Evolutionary conservation across 2,888 invertebrate genomes (phyloP).

Genomic region (Athalia circularis): DNA sequence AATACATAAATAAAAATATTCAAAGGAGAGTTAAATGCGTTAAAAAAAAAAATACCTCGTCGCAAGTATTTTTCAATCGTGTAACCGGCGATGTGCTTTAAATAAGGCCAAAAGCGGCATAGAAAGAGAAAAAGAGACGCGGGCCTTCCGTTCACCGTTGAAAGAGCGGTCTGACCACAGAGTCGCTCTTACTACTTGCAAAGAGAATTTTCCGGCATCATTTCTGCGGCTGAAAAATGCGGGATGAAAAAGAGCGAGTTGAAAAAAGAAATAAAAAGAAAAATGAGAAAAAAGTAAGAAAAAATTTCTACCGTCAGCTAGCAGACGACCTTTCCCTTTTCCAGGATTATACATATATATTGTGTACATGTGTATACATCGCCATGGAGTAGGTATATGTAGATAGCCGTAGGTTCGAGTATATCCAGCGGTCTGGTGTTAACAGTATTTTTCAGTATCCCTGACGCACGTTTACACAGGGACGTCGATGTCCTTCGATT

Average conservation of each 20-base stretch:
- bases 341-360: not conserved
- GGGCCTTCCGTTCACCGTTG: too few relatives aligned
- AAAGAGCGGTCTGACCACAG: constrained; percentile 11
- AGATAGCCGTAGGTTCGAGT: not conserved
- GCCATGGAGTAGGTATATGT: not conserved
- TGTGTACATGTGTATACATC: not conserved
- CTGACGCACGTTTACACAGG: constrained; percentile 24
- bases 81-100: not conserved
- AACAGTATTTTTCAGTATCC: constrained; percentile 37
- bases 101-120: not conserved
- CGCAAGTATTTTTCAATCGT: constrained; percentile 32
- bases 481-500: constrained; percentile 34
- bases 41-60: not conserved
- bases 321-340: constrained; percentile 8
- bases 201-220: constrained; percentile 14
- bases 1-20: constrained; percentile 15
- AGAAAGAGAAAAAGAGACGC: not conserved
- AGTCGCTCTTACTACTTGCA: constrained; percentile 17
- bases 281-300: constrained; percentile 22
- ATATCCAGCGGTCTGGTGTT: constrained; percentile 35
- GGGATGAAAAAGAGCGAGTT: not conserved
- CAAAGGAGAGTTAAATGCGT: not conserved
- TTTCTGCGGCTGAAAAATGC: constrained; percentile 27
- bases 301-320: constrained; percentile 1
- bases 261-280: constrained; percentile 24